phyloP scores from a whole-genome alignment of 1,140 invertebrate species.

The Aplysia californica region DNA sequence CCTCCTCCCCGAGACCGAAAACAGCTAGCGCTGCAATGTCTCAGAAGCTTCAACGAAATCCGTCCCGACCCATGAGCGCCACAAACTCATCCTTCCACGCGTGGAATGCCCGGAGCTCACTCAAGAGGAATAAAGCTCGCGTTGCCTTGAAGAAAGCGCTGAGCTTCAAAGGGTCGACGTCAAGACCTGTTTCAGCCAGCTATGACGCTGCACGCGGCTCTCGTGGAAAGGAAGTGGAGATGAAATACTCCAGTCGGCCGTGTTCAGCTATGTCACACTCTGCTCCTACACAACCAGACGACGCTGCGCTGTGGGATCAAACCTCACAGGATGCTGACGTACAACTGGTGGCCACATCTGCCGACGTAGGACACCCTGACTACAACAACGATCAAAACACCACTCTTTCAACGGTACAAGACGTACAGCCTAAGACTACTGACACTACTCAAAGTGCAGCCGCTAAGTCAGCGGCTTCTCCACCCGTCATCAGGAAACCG shows the following conservation, averaged over 20 bases:
- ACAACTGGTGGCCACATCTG: too few relatives aligned
- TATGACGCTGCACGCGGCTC: not conserved
- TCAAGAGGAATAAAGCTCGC: conserved; percentile 44
- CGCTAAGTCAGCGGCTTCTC: too few relatives aligned
- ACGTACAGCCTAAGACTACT: too few relatives aligned
- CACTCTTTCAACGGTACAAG: too few relatives aligned
- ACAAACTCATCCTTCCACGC: not conserved
- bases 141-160: conserved; percentile 44
- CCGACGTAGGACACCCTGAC: too few relatives aligned
- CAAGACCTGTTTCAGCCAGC: too few relatives aligned
- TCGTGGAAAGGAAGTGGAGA: conserved; percentile 18
- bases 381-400: too few relatives aligned
- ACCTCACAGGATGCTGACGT: too few relatives aligned
- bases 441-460: too few relatives aligned
- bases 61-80: not conserved
- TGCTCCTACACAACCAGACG: too few relatives aligned
- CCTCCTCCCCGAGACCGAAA: conserved; percentile 6
- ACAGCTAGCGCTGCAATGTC: conserved; percentile 3
- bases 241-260: conserved; percentile 21
- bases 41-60: not conserved
- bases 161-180: conserved; percentile 31
- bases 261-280: too few relatives aligned
- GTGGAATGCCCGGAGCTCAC: conserved; percentile 24
- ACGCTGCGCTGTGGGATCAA: too few relatives aligned
- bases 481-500: not conserved